Evolutionary conservation across 53 echinoderm and acorn worm genomes (phyloP), one percentile per base, ranked within the genome.

Genomic region (Crossaster papposus): DNA sequence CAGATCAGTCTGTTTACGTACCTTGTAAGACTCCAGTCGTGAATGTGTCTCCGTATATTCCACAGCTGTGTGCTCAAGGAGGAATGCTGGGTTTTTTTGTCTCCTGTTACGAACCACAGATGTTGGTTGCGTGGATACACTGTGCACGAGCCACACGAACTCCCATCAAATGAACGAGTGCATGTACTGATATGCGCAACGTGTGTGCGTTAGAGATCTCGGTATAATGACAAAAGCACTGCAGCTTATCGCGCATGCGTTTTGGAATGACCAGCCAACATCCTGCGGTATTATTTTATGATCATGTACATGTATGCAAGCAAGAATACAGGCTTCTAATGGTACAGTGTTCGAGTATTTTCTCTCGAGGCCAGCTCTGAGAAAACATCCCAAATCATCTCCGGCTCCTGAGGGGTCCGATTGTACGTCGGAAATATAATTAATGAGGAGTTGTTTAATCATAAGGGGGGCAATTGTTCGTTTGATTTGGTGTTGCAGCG

Each of bases 51-150:
- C 18, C 23, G 54, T 85, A 31, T 34, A 23, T 31, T 44, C 72
- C 24, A 51, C 85, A 85, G 73, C 71, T 85, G 84, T 5, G 8
- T 44, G 3, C 14, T 2, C n/a, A 18, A 17, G 51, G 76, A 76
- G 51, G 32, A 78, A 51, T 78, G 78, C n/a, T n/a, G n/a, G 51
- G 20, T 50, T 78, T 50, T 78, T 51, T 51, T 24, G 3, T 78
- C 78, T 29, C 31, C 35, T 44, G 26, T 72, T 30, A 7, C 58
- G 32, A 85, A 53, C 53, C 73, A 85, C 85, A 85, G 85, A 85
- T 85, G 85, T 54, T 51, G 32, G 85, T 85, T 85, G 85, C 85
- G 73, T 85, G 38, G 85, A 73, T 71, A 85, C 85, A 85, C 74
- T 31, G 73, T 8, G 31, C 9, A 68, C 30, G 65, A 26, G 13